phyloP scores from a whole-genome alignment of 2,888 invertebrate species.

The Eilema caniola region DNA sequence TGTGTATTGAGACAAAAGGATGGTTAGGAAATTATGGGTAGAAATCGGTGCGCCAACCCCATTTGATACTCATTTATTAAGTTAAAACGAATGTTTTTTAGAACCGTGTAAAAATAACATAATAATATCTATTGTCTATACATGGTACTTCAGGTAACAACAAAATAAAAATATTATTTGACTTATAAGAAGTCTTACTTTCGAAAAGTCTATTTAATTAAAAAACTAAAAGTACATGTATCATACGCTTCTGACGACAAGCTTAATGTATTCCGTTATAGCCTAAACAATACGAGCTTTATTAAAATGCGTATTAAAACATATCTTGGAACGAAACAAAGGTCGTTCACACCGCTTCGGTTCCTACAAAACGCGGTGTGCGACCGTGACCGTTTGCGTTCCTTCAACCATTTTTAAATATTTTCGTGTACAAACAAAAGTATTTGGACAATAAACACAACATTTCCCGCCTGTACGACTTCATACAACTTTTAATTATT shows the following conservation, averaged over 20 bases:
- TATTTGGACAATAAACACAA: conserved; percentile 53
- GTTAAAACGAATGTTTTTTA: no score
- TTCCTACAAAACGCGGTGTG: conserved; percentile 70
- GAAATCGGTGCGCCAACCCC: no score
- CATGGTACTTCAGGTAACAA: neutral
- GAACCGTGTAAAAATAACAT: neutral
- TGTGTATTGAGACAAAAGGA: no score
- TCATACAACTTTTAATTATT: conserved; percentile 34
- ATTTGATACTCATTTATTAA: no score
- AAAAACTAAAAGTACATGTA: conserved; percentile 48
- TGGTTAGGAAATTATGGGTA: no score
- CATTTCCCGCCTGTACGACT: conserved; percentile 26
- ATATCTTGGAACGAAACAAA: conserved; percentile 74
- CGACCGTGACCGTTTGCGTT: conserved; percentile 72
- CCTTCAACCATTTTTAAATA: conserved; percentile 61
- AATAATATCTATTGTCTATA: no score
- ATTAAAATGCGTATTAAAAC: conserved; percentile 83
- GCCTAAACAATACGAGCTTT: conserved; percentile 78
- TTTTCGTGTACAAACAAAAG: conserved; percentile 52
- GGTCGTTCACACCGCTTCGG: conserved; percentile 78
- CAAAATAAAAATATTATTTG: neutral
- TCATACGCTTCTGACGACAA: conserved; percentile 65
- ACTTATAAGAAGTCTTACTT: neutral
- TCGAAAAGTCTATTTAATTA: conserved; percentile 3
- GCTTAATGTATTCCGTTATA: conserved; percentile 75